phyloP scores from a whole-genome alignment of 2,113 vertebrate genomes.

The Pyrgilauda ruficollis region DNA sequence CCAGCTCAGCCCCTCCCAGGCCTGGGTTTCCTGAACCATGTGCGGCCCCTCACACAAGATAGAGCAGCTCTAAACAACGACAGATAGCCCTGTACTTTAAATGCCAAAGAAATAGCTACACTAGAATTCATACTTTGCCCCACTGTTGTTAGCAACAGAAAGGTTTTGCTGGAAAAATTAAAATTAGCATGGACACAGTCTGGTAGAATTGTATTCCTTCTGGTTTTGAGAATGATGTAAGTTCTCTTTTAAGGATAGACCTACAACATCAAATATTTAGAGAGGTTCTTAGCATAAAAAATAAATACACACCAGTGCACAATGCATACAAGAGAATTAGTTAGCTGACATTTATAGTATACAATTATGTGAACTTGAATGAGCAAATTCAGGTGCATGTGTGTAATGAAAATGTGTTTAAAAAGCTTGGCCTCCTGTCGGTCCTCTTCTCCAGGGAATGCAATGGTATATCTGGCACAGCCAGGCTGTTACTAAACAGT shows the following conservation, averaged over 20 bases:
- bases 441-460: background rate
- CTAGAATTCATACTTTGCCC: background rate
- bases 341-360: background rate
- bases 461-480: background rate
- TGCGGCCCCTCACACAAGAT: background rate
- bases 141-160: slow-evolving; percentile 48
- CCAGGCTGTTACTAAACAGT: background rate
- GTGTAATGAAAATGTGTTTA: background rate
- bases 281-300: slow-evolving; percentile 1
- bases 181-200: background rate
- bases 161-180: slow-evolving; percentile 5
- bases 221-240: background rate
- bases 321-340: background rate
- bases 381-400: background rate
- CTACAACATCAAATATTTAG: background rate
- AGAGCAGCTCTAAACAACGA: background rate
- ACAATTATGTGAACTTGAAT: background rate
- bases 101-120: background rate
- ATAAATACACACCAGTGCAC: background rate
- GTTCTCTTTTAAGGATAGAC: background rate
- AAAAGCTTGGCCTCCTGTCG: background rate
- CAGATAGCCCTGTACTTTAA: background rate
- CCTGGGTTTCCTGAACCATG: background rate
- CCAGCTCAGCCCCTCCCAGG: background rate
- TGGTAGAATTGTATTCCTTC: background rate